A percentile compares a stretch with the other conserved stretches of the same genome.
phyloP scores from a whole-genome alignment of 2,797 vertebrate species.

The Chloroceryle amazona region DNA sequence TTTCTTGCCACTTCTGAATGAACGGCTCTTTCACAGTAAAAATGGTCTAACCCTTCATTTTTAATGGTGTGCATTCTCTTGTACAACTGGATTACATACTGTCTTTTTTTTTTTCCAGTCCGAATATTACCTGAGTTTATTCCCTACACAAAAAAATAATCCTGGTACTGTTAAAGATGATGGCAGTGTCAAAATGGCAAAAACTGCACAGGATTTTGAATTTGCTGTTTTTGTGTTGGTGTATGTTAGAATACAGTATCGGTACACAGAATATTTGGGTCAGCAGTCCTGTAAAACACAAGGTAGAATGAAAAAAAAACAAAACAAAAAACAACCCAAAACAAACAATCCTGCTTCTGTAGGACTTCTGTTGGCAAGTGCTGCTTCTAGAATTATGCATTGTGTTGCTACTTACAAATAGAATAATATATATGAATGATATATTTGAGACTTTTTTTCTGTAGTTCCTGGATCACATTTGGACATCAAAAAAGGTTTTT shows the following conservation, averaged over 20 bases:
- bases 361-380: neutral
- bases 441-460: neutral
- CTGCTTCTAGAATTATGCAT: neutral
- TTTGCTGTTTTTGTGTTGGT: neutral
- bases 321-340: too few species aligned
- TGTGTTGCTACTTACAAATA: neutral
- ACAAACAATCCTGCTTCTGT: neutral
- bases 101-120: neutral
- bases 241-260: neutral
- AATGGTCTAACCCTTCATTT: neutral
- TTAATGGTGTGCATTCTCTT: neutral
- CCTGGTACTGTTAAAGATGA: neutral
- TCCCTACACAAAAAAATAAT: neutral
- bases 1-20: neutral
- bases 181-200: neutral
- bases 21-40: neutral
- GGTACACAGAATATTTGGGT: neutral
- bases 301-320: neutral
- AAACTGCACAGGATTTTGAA: neutral
- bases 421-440: neutral
- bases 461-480: neutral
- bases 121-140: neutral
- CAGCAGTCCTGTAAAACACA: neutral
- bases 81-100: neutral
- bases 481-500: neutral